Evolutionary conservation across 2,113 vertebrate genomes (phyloP).

Genomic region (Corydoras sp.): DNA sequence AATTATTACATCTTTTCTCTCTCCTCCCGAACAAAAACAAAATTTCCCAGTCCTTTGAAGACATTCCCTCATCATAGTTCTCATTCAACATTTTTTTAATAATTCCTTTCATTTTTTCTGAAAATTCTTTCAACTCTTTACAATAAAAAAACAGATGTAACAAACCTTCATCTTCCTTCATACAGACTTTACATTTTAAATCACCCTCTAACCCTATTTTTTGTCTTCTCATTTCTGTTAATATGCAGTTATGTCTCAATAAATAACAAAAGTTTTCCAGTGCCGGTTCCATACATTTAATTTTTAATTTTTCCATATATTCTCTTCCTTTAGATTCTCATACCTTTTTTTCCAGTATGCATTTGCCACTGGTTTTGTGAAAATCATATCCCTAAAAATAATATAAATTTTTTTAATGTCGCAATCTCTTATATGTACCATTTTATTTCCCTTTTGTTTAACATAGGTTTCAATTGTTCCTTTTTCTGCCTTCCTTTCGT

Average conservation of each 20-base stretch:
- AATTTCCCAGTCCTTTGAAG: no score
- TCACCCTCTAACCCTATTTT: no score
- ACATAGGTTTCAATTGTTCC: not conserved
- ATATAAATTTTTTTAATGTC: not conserved
- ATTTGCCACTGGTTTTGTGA: not conserved
- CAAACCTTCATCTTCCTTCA: no score
- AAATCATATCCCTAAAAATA: not conserved
- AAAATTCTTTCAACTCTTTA: no score
- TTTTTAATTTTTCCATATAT: not conserved
- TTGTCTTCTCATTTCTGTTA: not conserved
- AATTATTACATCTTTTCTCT: no score
- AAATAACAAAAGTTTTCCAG: not conserved
- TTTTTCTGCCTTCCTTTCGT: not conserved
- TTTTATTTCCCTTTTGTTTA: not conserved
- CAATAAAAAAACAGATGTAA: no score
- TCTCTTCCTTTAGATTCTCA: not conserved
- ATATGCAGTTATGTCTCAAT: not conserved
- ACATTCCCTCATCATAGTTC: no score
- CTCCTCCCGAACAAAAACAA: no score
- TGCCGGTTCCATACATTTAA: not conserved
- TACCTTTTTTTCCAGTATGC: not conserved
- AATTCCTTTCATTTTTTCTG: no score
- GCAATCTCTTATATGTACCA: not conserved
- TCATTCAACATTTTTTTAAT: no score
- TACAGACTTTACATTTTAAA: no score